Conservation (phyloP, 1,140 invertebrate species). For the Nylanderia fulva region DNA sequence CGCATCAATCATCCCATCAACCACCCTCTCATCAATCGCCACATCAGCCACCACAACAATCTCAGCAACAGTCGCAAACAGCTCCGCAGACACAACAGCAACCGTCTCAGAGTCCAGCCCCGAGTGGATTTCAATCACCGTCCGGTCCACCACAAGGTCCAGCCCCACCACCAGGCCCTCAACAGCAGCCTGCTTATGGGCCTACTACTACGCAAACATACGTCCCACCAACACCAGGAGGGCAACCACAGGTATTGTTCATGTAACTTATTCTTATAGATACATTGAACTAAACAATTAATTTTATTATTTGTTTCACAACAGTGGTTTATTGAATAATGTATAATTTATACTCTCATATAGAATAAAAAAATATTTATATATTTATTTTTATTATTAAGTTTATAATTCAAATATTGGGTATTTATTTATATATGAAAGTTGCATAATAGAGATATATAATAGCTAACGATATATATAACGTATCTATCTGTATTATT, state of each 20-base stretch:
- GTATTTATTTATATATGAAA: background rate
- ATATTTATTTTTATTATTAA: background rate
- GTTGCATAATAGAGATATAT: background rate
- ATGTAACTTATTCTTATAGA: background rate
- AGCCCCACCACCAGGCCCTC: constrained; percentile 79
- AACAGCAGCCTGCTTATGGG: constrained; percentile 79
- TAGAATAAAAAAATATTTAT: background rate
- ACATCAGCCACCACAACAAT: constrained; percentile 76
- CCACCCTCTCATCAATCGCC: constrained; percentile 77
- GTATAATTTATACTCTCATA: background rate
- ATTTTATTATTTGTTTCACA: background rate
- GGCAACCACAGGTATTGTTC: constrained; percentile 78
- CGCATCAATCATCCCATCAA: constrained; percentile 72
- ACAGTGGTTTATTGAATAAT: background rate
- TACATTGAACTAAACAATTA: background rate
- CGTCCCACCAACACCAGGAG: constrained; percentile 82
- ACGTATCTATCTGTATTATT: background rate
- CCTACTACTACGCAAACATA: constrained; percentile 84
- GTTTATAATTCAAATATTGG: background rate
- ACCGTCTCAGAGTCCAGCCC: constrained; percentile 82
- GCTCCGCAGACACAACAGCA: constrained; percentile 80
- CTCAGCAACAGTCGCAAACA: constrained; percentile 80
- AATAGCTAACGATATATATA: background rate
- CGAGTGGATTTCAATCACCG: constrained; percentile 84
- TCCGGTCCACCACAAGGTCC: constrained; percentile 83